Evolutionary conservation across 2,888 invertebrate genomes (phyloP).

Genomic region (Phaedon cochleariae): DNA sequence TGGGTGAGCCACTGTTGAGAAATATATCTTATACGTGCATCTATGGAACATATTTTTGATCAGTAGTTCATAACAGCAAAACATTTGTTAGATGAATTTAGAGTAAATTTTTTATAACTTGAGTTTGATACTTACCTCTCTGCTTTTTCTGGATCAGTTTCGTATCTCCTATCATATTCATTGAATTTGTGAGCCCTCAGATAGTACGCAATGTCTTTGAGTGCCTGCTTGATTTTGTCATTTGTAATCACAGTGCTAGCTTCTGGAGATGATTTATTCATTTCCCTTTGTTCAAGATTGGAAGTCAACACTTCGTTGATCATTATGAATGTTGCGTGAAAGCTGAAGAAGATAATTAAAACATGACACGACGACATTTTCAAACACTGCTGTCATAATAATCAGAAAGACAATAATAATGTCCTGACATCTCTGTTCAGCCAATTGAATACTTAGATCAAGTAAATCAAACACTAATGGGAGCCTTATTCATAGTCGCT

Average conservation of each 20-base stretch:
- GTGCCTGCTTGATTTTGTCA: slow-evolving; percentile 52
- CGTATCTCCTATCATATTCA: slow-evolving; percentile 68
- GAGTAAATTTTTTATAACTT: not conserved
- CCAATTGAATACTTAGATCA: too few species aligned
- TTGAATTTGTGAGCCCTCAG: slow-evolving; percentile 71
- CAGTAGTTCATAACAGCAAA: too few species aligned
- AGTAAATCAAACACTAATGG: too few species aligned
- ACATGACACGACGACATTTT: not conserved
- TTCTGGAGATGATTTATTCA: not conserved
- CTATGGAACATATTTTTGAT: too few species aligned
- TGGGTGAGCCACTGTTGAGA: too few species aligned
- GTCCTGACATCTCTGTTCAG: too few species aligned
- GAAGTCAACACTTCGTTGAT: not conserved
- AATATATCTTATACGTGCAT: too few species aligned
- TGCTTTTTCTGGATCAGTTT: slow-evolving; percentile 44
- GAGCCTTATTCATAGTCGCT: too few species aligned
- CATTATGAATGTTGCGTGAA: too few species aligned
- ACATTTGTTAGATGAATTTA: too few species aligned
- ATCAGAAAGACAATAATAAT: too few species aligned
- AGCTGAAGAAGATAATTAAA: not conserved
- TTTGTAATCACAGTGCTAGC: not conserved
- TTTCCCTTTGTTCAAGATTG: not conserved
- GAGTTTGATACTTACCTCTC: slow-evolving; percentile 37
- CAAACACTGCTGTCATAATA: too few species aligned
- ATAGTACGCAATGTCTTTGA: slow-evolving; percentile 70